A percentile compares a stretch with the other conserved stretches of the same genome.
These are phyloP conservation scores for Perca fluviatilis DNA, from an alignment of 2,113 vertebrate species.

Conservation along the genomic window DNA sequence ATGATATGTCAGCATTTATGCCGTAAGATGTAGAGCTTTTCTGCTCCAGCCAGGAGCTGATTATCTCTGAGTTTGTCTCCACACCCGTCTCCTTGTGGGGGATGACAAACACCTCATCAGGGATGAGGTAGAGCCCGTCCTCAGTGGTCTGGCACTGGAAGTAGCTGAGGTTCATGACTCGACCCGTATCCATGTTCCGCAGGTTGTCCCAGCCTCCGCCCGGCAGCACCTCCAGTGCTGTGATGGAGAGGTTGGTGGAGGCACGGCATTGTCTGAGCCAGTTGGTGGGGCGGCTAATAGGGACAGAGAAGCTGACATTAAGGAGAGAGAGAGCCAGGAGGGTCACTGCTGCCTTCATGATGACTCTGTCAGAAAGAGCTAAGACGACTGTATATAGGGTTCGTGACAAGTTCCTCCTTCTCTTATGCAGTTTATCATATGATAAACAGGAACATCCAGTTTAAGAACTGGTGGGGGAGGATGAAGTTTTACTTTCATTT, in stretches of 20 bases:
- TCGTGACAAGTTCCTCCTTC: constrained; percentile 23
- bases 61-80: constrained; percentile 91
- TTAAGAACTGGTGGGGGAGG: neutral
- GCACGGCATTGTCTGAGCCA: constrained; percentile 83
- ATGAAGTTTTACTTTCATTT: constrained; percentile 9
- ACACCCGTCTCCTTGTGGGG: constrained; percentile 89
- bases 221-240: constrained; percentile 90
- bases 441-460: constrained; percentile 23
- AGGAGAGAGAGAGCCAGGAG: constrained; percentile 61
- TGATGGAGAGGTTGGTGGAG: constrained; percentile 69
- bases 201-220: constrained; percentile 97
- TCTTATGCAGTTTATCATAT: constrained; percentile 12
- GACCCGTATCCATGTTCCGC: constrained; percentile 90
- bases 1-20: constrained; percentile 88
- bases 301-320: constrained; percentile 43
- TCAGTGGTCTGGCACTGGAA: constrained; percentile 90
- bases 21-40: constrained; percentile 85
- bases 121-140: constrained; percentile 90
- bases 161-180: constrained; percentile 89
- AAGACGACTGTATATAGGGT: neutral
- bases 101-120: constrained; percentile 90
- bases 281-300: constrained; percentile 66
- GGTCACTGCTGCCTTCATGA: constrained; percentile 39
- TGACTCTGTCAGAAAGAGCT: constrained; percentile 30
- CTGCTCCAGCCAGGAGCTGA: constrained; percentile 89